phyloP scores from a whole-genome alignment of 2,888 invertebrate genomes.

The Corythucha ciliata region DNA sequence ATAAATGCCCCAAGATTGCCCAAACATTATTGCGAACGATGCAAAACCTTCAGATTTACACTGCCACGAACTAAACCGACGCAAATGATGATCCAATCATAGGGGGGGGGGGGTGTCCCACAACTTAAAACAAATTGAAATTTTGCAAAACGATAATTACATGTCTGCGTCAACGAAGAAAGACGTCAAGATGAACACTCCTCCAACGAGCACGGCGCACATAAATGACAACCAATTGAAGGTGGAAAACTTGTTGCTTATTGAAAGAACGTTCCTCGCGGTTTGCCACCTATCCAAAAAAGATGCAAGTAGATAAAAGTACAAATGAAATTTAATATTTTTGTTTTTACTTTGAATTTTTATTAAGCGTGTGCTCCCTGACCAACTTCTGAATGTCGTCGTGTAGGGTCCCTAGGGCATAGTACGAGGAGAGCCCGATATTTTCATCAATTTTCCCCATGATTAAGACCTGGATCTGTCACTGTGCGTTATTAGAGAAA shows the following conservation, averaged over 20 bases:
- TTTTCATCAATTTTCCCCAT: constrained; percentile 21
- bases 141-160: no score
- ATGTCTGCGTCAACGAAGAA: constrained; percentile 32
- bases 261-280: constrained; percentile 48
- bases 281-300: constrained; percentile 38
- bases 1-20: no score
- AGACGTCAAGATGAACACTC: constrained; percentile 46
- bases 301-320: background rate
- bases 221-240: constrained; percentile 57
- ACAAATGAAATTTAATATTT: constrained; percentile 2
- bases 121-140: constrained; percentile 44
- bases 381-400: constrained; percentile 25
- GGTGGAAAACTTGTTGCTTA: constrained; percentile 52
- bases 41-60: background rate
- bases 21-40: no score
- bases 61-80: background rate
- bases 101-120: background rate
- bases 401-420: constrained; percentile 26
- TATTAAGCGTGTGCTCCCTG: constrained; percentile 19
- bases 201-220: constrained; percentile 47
- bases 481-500: no score
- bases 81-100: background rate
- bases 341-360: constrained; percentile 9
- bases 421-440: constrained; percentile 26
- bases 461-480: no score